Conservation (phyloP, 2,888 invertebrate species). For the Diachrysia chrysitis region DNA sequence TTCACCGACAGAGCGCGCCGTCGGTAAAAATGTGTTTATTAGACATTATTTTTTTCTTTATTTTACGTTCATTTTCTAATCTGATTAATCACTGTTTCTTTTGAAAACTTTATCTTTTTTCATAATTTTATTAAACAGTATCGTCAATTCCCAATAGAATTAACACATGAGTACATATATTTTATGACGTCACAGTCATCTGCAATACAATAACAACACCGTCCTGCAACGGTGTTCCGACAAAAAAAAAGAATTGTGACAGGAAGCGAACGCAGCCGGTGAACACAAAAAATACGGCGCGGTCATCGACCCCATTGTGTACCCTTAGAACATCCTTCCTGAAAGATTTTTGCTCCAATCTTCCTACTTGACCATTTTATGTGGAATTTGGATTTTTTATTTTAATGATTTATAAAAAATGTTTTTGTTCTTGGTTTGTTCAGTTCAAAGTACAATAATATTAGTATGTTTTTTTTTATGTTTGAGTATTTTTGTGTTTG, state of each 20-base stretch:
- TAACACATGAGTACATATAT: background rate
- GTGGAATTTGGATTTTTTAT: no score
- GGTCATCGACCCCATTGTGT: slow-evolving; percentile 78
- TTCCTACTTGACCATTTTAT: slow-evolving; percentile 32
- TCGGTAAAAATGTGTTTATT: no score
- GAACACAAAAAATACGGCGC: slow-evolving; percentile 74
- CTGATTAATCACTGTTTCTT: background rate
- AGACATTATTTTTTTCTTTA: no score
- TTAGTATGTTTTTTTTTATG: no score
- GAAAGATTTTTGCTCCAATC: slow-evolving; percentile 50
- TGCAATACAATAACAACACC: slow-evolving; percentile 64
- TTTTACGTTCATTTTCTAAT: no score
- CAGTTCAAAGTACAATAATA: slow-evolving; percentile 6
- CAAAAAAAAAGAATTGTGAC: slow-evolving; percentile 84
- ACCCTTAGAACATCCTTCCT: slow-evolving; percentile 67
- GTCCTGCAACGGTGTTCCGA: slow-evolving; percentile 76
- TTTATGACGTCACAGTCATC: slow-evolving; percentile 51
- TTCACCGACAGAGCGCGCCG: no score
- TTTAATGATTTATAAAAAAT: slow-evolving; percentile 13
- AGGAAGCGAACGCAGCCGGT: slow-evolving; percentile 86
- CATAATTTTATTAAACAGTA: no score
- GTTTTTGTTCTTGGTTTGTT: slow-evolving; percentile 17
- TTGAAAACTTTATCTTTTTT: background rate
- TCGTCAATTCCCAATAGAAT: background rate
- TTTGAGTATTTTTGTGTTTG: no score